Percentiles rank a stretch among this genome's conserved stretches.
Evolutionary conservation across 2,113 vertebrate species (phyloP).

Genomic region (Hipposideros armiger): DNA sequence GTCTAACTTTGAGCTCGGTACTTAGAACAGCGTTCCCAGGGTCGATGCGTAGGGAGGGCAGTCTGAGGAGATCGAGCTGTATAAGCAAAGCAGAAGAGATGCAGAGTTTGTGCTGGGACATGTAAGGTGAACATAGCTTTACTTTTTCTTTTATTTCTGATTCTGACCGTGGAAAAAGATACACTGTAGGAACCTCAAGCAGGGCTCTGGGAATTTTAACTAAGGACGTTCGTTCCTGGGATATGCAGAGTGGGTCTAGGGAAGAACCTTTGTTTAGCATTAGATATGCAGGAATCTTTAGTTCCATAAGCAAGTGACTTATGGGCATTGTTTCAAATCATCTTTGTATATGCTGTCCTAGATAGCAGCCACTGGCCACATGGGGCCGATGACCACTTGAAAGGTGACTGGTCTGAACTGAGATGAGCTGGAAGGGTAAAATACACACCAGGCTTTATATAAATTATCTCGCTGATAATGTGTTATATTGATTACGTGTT

Average conservation of each 20-base stretch:
- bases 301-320: neutral
- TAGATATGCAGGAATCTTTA: neutral
- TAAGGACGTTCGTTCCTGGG: neutral
- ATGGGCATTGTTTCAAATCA: neutral
- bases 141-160: neutral
- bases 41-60: neutral
- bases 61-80: neutral
- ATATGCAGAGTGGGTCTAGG: neutral
- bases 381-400: neutral
- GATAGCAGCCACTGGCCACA: neutral
- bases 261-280: neutral
- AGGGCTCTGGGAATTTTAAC: neutral
- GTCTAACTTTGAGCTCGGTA: too few relatives aligned
- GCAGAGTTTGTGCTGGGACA: neutral
- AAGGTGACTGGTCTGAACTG: neutral
- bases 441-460: neutral
- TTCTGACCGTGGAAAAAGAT: neutral
- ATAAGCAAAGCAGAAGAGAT: neutral
- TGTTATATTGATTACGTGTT: constrained; percentile 8
- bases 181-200: neutral
- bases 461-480: neutral
- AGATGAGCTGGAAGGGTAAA: neutral
- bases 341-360: neutral
- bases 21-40: neutral
- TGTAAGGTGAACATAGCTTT: neutral